Evolutionary conservation across 2,113 vertebrate genomes (phyloP).

Genomic region (Plecotus auritus): DNA sequence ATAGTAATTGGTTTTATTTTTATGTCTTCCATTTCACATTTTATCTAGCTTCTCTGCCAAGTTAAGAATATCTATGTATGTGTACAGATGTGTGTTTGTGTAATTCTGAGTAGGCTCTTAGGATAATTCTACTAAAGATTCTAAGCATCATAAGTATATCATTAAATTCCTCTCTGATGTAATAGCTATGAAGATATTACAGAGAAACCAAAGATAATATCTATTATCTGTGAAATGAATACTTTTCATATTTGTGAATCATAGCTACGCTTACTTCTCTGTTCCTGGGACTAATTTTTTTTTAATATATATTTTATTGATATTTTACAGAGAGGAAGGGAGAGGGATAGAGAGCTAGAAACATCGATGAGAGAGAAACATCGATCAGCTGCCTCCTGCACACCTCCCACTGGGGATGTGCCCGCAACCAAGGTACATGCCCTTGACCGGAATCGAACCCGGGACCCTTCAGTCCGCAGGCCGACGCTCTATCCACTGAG

Average conservation of each 20-base stretch:
- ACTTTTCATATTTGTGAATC: not conserved
- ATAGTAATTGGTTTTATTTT: slow-evolving; percentile 47
- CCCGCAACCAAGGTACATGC: too few species aligned
- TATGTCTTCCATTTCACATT: slow-evolving; percentile 24
- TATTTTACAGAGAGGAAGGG: too few species aligned
- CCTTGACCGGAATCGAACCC: too few species aligned
- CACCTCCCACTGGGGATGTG: too few species aligned
- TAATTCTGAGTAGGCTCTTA: slow-evolving; percentile 12
- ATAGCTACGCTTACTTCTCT: not conserved
- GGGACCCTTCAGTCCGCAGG: too few species aligned
- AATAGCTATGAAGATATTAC: not conserved
- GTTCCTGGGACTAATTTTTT: not conserved
- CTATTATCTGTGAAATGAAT: not conserved
- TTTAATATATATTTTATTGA: too few species aligned
- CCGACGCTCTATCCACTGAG: too few species aligned
- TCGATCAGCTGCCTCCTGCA: too few species aligned
- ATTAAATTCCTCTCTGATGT: slow-evolving; percentile 34
- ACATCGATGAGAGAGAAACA: too few species aligned
- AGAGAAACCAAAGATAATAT: not conserved
- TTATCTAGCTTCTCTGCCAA: slow-evolving; percentile 19
- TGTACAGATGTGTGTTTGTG: not conserved
- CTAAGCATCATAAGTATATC: not conserved
- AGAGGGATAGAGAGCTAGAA: too few species aligned
- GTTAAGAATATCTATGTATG: not conserved
- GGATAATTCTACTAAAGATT: not conserved